phyloP scores from a whole-genome alignment of 2,113 vertebrate species.

The Strigops habroptila region DNA sequence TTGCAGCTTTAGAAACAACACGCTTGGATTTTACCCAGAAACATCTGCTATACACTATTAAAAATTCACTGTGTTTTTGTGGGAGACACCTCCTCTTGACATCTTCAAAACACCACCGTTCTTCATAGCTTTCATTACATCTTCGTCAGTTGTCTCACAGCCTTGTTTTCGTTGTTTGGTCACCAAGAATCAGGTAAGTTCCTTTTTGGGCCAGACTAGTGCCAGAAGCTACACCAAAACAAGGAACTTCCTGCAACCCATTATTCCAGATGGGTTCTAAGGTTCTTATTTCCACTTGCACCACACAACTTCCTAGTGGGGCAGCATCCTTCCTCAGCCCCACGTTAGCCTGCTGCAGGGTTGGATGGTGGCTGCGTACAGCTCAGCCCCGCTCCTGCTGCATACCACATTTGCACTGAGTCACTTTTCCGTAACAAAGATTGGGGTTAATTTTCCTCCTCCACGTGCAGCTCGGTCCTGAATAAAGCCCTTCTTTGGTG shows the following conservation, averaged over 20 bases:
- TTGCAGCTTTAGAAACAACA: neutral
- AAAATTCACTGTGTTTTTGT: neutral
- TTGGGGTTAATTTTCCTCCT: neutral
- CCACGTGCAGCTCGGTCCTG: neutral
- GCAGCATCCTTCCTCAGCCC: rapidly evolving
- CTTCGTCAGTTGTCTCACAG: neutral
- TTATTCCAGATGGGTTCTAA: neutral
- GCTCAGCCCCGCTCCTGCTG: rapidly evolving
- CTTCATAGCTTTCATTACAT: neutral
- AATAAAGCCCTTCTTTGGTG: neutral
- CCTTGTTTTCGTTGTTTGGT: neutral
- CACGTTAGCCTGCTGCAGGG: rapidly evolving
- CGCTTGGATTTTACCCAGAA: neutral
- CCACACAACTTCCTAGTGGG: neutral
- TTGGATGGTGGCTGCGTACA: rapidly evolving
- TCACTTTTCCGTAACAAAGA: rapidly evolving
- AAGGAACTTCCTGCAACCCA: neutral
- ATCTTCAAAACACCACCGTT: neutral
- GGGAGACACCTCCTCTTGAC: neutral
- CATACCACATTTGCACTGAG: neutral
- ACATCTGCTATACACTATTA: neutral
- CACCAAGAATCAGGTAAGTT: neutral
- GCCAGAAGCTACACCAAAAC: neutral
- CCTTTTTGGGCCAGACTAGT: neutral
- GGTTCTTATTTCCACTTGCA: neutral